Evolutionary conservation across 2,888 invertebrate genomes (phyloP).

Genomic region (Troides oblongomaculatus): DNA sequence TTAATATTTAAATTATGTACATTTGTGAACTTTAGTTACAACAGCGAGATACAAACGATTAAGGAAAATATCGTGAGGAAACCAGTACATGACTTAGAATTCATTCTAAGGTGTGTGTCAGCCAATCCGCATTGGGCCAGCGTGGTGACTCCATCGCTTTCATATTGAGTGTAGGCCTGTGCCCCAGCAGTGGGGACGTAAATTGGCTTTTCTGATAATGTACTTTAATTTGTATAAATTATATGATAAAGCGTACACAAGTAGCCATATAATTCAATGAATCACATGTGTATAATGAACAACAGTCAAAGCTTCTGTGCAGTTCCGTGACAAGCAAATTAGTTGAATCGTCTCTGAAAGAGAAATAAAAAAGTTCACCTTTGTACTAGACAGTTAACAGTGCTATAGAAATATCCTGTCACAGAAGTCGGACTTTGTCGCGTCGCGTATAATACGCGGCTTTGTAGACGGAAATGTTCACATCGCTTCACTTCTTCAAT

Average conservation of each 20-base stretch:
- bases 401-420: slow-evolving; percentile 33
- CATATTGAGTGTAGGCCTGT: too few relatives aligned
- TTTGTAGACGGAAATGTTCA: slow-evolving; percentile 33
- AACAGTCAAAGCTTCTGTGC: background rate
- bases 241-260: background rate
- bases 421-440: slow-evolving; percentile 32
- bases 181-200: too few relatives aligned
- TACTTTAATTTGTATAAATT: background rate
- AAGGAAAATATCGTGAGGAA: too few relatives aligned
- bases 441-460: slow-evolving; percentile 31
- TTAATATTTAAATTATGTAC: too few relatives aligned
- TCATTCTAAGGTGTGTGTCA: background rate
- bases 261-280: background rate
- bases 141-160: too few relatives aligned
- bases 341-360: slow-evolving; percentile 6
- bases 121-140: background rate
- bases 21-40: too few relatives aligned
- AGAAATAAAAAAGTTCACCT: slow-evolving; percentile 17
- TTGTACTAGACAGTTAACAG: slow-evolving; percentile 28
- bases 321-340: slow-evolving; percentile 16
- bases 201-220: too few relatives aligned
- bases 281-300: background rate
- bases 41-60: too few relatives aligned
- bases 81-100: too few relatives aligned
- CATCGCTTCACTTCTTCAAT: slow-evolving; percentile 32